Evolutionary conservation across 2,888 invertebrate genomes (phyloP).

Genomic region (Apoda limacodes): DNA sequence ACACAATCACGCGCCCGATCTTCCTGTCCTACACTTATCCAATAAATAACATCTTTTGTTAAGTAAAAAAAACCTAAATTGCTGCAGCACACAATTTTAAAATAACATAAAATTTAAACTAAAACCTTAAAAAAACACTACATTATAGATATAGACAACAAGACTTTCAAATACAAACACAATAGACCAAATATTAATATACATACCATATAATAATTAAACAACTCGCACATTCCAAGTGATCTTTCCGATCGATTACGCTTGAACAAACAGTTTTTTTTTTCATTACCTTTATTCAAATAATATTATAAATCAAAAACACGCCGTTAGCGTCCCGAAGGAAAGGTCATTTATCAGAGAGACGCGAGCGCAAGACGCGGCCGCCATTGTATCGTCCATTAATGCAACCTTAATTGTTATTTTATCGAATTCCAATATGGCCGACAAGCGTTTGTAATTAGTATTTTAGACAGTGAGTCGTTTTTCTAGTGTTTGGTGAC

Average conservation of each 20-base stretch:
- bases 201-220: slow-evolving; percentile 37
- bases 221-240: slow-evolving; percentile 45
- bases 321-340: slow-evolving; percentile 48
- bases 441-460: slow-evolving; percentile 51
- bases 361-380: slow-evolving; percentile 42
- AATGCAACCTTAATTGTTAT: slow-evolving; percentile 63
- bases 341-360: slow-evolving; percentile 57
- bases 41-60: too few species aligned
- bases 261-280: slow-evolving; percentile 57
- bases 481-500: too few species aligned
- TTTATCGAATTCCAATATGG: slow-evolving; percentile 62
- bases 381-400: slow-evolving; percentile 52
- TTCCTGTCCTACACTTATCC: too few species aligned
- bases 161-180: too few species aligned
- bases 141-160: too few species aligned
- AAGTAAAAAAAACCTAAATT: too few species aligned
- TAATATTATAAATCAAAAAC: slow-evolving; percentile 66
- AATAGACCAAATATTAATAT: too few species aligned
- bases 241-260: slow-evolving; percentile 59
- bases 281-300: slow-evolving; percentile 47
- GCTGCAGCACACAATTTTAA: too few species aligned
- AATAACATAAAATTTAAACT: too few species aligned
- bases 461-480: too few species aligned
- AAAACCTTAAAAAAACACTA: too few species aligned
- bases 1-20: too few species aligned